Base-by-base conservation (phyloP, 2,113 vertebrate species). In the Bubo blakistoni region DNA sequence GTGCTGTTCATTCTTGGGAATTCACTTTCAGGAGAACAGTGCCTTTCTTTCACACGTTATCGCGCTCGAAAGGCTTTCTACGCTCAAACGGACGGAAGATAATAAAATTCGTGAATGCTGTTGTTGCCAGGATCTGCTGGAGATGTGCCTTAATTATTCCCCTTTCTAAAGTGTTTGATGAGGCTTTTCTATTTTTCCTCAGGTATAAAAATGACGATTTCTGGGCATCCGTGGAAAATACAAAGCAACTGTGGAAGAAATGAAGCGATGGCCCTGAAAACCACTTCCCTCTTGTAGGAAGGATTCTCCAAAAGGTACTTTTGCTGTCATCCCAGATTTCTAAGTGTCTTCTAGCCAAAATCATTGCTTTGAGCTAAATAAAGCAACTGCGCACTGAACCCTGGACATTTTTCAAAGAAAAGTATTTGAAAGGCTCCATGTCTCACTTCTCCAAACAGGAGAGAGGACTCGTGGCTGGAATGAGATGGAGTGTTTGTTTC, bases 181-280 rank as follows among this genome's bases (percentile, higher is more conserved):
- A 82, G 8, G n/a, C 52, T 73, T 54, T 70, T 8, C 0, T 49
- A 5, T 16, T 69, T 91, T 52, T 46, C 6, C 40, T 42, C 52
- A 32, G 11, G 26, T 55, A 78, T 30, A 65, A 79, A 79, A 76
- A 13, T 0, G 0, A n/a, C 4, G 4, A 49, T 46, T 80, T 78
- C 54, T 16, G 16, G 55, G 49, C 30, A 51, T 10, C 55, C 57
- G 13, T 21, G 51, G 36, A 81, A 19, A 71, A 71, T 7, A 46
- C 5, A 58, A 69, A 3, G 13, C 21, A 69, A 9, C 7, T 7
- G 11, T 44, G 27, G 59, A 85, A 92, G 74, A 62, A 94, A 66
- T 1, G 6, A 83, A 27, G 32, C 79, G 27, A 79, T 1, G 1
- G 25, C 34, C 29, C 47, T 90, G 73, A 69, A 91, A 89, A 76